phyloP scores from a whole-genome alignment of 2,113 vertebrate species.

The Malurus cyaneus region DNA sequence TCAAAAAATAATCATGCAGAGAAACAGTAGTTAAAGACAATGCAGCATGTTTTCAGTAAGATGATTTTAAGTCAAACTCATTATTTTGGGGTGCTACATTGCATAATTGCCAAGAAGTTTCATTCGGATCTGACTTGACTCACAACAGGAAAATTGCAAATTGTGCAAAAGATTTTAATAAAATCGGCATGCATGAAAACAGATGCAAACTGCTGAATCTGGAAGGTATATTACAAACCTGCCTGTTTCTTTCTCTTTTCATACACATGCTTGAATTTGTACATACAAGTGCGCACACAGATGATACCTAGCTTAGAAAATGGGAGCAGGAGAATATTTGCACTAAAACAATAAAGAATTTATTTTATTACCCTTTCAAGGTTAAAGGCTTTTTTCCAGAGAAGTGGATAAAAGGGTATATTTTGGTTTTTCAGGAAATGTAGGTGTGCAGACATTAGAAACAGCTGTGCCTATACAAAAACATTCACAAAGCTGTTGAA shows the following conservation, averaged over 20 bases:
- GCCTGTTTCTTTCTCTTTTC: not conserved
- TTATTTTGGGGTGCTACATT: not conserved
- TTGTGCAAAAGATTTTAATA: not conserved
- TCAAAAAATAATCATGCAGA: not conserved
- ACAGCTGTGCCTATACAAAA: not conserved
- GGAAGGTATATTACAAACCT: not conserved
- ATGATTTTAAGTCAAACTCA: not conserved
- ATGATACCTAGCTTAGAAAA: not conserved
- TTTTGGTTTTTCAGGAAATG: not conserved
- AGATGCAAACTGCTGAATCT: not conserved
- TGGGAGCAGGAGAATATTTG: not conserved
- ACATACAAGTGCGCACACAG: not conserved
- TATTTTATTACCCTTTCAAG: not conserved
- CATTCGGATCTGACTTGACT: not conserved
- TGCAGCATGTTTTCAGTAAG: not conserved
- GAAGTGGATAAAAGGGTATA: not conserved
- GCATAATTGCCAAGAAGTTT: not conserved
- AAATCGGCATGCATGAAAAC: not conserved
- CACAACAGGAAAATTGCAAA: not conserved
- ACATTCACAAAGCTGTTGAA: not conserved
- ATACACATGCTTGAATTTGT: not conserved
- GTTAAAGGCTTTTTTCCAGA: not conserved
- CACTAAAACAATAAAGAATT: not conserved
- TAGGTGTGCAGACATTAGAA: not conserved
- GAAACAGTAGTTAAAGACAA: not conserved